phyloP scores from a whole-genome alignment of 2,797 vertebrate genomes.

The Cynopterus sphinx region DNA sequence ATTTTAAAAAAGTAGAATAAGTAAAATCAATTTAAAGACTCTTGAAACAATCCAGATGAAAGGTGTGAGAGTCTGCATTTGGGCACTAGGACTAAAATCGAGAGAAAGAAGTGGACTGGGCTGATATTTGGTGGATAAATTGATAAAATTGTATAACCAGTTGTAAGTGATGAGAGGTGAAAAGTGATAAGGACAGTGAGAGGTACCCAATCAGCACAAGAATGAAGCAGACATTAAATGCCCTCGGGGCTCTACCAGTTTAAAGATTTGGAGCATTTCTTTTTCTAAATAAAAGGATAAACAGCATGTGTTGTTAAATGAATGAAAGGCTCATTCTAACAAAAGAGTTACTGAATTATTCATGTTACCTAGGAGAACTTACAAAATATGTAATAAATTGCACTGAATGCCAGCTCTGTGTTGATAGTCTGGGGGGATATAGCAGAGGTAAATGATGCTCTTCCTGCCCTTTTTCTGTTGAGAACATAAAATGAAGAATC shows the following conservation, averaged over 20 bases:
- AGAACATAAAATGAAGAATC: background rate
- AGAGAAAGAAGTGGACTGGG: background rate
- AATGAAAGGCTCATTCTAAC: conserved; percentile 50
- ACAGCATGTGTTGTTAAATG: conserved; percentile 46
- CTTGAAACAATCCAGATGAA: background rate
- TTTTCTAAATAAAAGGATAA: conserved; percentile 58
- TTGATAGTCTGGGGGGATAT: background rate
- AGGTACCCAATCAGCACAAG: background rate
- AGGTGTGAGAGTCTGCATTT: background rate
- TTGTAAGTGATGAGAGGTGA: background rate
- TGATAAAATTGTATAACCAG: background rate
- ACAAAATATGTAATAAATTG: conserved; percentile 46
- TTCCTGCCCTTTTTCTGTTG: background rate
- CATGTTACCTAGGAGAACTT: conserved; percentile 51
- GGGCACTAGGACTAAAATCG: background rate
- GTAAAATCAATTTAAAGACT: background rate
- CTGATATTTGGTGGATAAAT: background rate
- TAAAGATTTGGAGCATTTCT: background rate
- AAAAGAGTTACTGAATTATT: conserved; percentile 62
- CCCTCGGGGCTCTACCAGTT: background rate
- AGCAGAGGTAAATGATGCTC: background rate
- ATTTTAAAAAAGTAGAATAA: background rate
- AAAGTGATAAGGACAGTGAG: background rate
- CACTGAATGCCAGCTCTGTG: background rate
- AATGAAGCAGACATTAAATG: background rate